A percentile compares a stretch with the other conserved stretches of the same genome.
Conservation (phyloP, 2,888 invertebrate species). For the Minunthozetes semirufus region DNA sequence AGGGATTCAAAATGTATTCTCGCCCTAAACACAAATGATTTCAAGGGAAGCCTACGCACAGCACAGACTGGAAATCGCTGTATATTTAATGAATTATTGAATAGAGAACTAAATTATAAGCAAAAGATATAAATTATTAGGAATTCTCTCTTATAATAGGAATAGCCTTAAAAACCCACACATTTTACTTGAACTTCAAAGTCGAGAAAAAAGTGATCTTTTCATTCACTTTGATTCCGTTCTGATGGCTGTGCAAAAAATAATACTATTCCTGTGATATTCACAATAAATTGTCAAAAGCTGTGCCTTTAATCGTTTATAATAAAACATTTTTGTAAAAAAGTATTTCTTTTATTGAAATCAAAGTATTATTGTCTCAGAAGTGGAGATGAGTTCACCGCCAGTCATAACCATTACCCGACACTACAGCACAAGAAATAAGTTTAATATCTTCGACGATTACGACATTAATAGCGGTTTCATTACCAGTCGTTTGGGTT, state of each 20-base stretch:
- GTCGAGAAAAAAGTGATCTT: not conserved
- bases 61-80: not conserved
- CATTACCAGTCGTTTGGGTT: slow-evolving; percentile 14
- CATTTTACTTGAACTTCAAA: not conserved
- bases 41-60: not conserved
- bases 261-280: not conserved
- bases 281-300: not conserved
- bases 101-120: not conserved
- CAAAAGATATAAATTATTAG: not conserved
- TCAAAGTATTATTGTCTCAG: not conserved
- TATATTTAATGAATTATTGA: not conserved
- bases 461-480: not conserved
- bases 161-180: not conserved
- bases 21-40: not conserved
- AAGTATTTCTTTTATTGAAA: not conserved
- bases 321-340: not conserved
- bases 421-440: not conserved
- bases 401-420: slow-evolving; percentile 1
- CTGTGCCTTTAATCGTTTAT: not conserved
- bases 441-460: not conserved
- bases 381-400: not conserved
- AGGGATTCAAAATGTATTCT: not conserved
- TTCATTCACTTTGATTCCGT: not conserved
- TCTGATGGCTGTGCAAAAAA: not conserved
- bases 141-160: not conserved